Conservation (phyloP, 2,113 vertebrate species). For the Nothobranchius furzeri region DNA sequence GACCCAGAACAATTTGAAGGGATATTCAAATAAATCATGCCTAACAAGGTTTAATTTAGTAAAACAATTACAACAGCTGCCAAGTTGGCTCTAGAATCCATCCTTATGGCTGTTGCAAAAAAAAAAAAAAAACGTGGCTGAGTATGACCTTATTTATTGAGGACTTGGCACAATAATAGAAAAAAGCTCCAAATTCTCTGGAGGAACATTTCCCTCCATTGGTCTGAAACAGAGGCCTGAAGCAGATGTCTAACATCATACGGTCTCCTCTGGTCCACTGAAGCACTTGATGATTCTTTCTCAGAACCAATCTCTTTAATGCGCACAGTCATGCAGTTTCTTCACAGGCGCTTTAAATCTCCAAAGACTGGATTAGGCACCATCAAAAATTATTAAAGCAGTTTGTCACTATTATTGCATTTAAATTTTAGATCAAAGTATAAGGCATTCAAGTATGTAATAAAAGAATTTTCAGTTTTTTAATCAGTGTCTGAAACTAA, state of each 20-base stretch:
- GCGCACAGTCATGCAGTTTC: background rate
- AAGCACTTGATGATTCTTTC: constrained; percentile 39
- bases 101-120: constrained; percentile 33
- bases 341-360: background rate
- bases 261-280: constrained; percentile 23
- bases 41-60: constrained; percentile 19
- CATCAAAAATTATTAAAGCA: too few relatives aligned
- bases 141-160: constrained; percentile 57
- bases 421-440: background rate
- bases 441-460: background rate
- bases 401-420: background rate
- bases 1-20: background rate
- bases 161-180: constrained; percentile 26
- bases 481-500: background rate
- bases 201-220: constrained; percentile 24
- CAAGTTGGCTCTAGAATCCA: constrained; percentile 28
- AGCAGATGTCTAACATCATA: constrained; percentile 46
- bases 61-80: constrained; percentile 22
- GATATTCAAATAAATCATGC: constrained; percentile 32
- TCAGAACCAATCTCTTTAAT: constrained; percentile 12
- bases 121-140: constrained; percentile 35
- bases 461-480: background rate
- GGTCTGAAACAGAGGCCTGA: constrained; percentile 18
- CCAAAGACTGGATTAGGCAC: background rate
- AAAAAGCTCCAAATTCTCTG: constrained; percentile 37